Evolutionary conservation across 2,797 vertebrate genomes (phyloP), one percentile per base, ranked within the genome.

Genomic region (Centropyge bicolor): DNA sequence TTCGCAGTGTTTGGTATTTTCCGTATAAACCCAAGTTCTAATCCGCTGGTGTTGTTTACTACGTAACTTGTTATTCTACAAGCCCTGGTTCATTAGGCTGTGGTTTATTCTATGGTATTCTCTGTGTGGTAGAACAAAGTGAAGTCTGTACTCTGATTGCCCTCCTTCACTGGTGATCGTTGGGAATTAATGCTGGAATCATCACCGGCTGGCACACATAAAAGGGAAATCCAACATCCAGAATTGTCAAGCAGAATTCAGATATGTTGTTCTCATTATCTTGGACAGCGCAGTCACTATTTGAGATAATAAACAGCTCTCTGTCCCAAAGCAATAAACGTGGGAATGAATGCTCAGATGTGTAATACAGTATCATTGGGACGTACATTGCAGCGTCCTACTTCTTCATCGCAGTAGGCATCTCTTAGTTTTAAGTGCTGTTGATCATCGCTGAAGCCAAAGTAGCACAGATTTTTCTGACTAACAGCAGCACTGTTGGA

Each of bases 41-140:
- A 82, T 82, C 59, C 40, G 27, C 41, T 35, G 36, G 20, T 41
- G 66, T 73, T 85, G 74, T 86, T 84, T 80, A 78, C 76, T 48
- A 63, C 20, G 40, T 74, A 65, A 60, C 49, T 78, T 56, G 41
- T 78, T 77, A 83, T 86, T 79, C 27, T 66, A 69, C 76, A 76
- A 57, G 65, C 43, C 48, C 27, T 31, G 51, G 73, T 80, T 89
- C 78, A 86, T 89, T 88, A 84, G 63, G 22, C 60, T 62, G 57
- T 56, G 46, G 70, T 86, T 73, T 83, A 80, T 87, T 81, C 38
- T 59, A 51, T 60, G 67, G 51, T 76, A 64, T 70, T 70, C 22
- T 78, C 74, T 81, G 49, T 73, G 78, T 85, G 88, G 78, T 85
- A 80, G 72, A 90, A 90, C 82, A 93, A 89, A 91, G 76, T 84